These are phyloP conservation scores for Drosophila ogumai DNA, from an alignment of 1,140 invertebrate genomes.

Conservation along the genomic window DNA sequence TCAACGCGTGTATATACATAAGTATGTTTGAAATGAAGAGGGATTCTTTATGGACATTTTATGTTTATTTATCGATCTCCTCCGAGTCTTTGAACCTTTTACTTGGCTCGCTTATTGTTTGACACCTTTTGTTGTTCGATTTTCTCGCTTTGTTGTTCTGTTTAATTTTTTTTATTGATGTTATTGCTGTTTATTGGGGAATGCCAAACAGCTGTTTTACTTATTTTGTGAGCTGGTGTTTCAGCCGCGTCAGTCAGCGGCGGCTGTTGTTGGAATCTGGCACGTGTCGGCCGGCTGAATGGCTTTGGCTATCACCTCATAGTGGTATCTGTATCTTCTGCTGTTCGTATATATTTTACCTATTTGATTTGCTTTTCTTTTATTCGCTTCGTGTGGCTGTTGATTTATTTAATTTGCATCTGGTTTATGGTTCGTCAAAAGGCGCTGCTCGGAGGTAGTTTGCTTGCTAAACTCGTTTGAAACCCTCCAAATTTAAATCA, in stretches of 20 bases:
- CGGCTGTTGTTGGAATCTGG: constrained; percentile 30
- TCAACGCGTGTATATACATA: constrained; percentile 1
- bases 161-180: constrained; percentile 44
- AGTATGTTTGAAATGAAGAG: constrained; percentile 7
- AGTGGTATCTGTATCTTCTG: constrained; percentile 40
- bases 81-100: constrained; percentile 27
- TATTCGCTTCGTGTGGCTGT: constrained; percentile 35
- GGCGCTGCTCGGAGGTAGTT: constrained; percentile 20
- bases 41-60: constrained; percentile 35
- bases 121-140: constrained; percentile 56
- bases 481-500: constrained; percentile 46
- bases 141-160: constrained; percentile 26
- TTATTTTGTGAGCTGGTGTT: constrained; percentile 14
- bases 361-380: constrained; percentile 20
- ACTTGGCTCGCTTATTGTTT: constrained; percentile 50
- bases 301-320: constrained; percentile 6
- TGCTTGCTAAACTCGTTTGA: constrained; percentile 48
- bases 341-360: constrained; percentile 8
- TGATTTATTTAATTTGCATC: constrained; percentile 62
- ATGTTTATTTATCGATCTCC: constrained; percentile 34
- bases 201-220: constrained; percentile 63
- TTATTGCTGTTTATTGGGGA: constrained; percentile 48
- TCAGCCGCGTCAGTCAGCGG: constrained; percentile 1
- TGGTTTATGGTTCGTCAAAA: constrained; percentile 56
- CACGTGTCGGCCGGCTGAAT: constrained; percentile 55